A percentile compares a stretch with the other conserved stretches of the same genome.
Evolutionary conservation across 2,888 invertebrate species (phyloP).

Genomic region (Hypercompe scribonia): DNA sequence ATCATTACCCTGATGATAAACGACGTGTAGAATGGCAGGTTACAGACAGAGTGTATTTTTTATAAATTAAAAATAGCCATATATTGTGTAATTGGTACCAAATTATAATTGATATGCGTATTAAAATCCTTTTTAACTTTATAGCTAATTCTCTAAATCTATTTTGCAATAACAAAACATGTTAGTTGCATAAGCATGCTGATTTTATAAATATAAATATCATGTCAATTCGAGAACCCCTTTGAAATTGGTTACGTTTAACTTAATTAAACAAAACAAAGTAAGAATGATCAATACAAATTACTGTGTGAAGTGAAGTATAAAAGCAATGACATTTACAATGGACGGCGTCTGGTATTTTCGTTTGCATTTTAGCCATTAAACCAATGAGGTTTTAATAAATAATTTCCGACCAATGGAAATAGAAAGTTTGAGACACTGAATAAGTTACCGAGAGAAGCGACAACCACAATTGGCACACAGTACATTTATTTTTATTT

Average conservation of each 20-base stretch:
- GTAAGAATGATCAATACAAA: background rate
- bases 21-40: no score
- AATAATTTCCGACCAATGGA: conserved; percentile 24
- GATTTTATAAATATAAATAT: background rate
- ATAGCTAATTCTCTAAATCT: no score
- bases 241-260: background rate
- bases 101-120: no score
- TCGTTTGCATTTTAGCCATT: background rate
- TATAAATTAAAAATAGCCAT: no score
- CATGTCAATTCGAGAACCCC: background rate
- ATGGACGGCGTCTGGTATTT: background rate
- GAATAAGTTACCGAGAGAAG: conserved; percentile 31
- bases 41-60: no score
- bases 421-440: conserved; percentile 37
- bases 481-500: conserved; percentile 40
- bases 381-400: conserved; percentile 7
- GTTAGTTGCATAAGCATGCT: background rate
- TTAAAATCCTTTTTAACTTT: no score
- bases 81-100: no score
- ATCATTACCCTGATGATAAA: no score
- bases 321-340: background rate
- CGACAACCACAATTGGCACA: conserved; percentile 39
- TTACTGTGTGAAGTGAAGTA: background rate
- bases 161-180: background rate
- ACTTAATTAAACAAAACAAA: background rate